phyloP scores from a whole-genome alignment of 2,113 vertebrate genomes.

The Heterotilapia buettikoferi region DNA sequence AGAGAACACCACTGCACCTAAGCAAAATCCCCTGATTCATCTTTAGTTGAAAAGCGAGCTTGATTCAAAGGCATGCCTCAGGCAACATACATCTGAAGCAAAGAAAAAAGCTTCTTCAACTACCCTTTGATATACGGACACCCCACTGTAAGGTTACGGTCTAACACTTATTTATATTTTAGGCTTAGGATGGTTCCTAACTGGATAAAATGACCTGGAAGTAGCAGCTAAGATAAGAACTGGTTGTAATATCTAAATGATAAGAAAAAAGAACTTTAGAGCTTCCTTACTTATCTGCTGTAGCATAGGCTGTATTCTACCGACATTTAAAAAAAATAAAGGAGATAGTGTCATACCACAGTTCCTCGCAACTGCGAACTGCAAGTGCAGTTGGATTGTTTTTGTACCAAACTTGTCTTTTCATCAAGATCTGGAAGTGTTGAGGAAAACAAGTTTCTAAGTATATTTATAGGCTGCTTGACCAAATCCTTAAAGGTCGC shows the following conservation, averaged over 20 bases:
- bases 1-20: conserved; percentile 19
- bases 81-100: conserved; percentile 39
- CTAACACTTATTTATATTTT: neutral
- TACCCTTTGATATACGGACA: conserved; percentile 47
- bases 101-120: conserved; percentile 38
- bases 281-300: neutral
- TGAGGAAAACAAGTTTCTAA: neutral
- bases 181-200: neutral
- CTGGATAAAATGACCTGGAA: neutral
- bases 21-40: conserved; percentile 39
- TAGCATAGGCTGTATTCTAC: neutral
- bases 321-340: neutral
- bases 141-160: neutral
- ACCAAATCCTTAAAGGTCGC: conserved; percentile 13
- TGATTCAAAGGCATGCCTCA: conserved; percentile 46
- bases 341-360: neutral
- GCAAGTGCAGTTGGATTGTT: neutral
- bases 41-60: conserved; percentile 28
- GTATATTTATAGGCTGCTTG: neutral
- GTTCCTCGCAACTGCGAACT: neutral
- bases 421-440: neutral
- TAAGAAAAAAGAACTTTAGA: neutral
- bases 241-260: neutral
- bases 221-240: neutral
- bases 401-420: neutral